Base-by-base conservation (phyloP, 2,113 vertebrate species). In the Noturus placidus region DNA sequence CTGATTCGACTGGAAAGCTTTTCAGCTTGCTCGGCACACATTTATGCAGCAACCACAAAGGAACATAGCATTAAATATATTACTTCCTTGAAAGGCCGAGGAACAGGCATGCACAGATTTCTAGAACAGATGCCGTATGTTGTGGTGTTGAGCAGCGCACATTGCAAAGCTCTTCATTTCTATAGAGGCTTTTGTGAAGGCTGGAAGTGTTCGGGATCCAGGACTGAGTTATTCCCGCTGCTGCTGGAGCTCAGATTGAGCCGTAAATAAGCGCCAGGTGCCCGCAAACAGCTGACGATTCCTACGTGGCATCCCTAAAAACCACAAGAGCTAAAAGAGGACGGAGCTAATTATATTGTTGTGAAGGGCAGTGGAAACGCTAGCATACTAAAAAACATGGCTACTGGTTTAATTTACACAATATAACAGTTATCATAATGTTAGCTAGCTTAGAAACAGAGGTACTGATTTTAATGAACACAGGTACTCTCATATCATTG, bases 141-240 rank as follows among this genome's bases (percentile, higher is more conserved):
- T 9, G 46, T 30, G 70, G 20, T 3, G 84, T 30, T 20, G 38
- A 46, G 14, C 83, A n/a, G 52, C 17, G 50, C 22, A 33, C 56
- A 5, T 33, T 63, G 84, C 72, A 63, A 77, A 27, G 22, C 56
- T 59, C 72, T 77, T 86, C 57, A 50, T 86, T 30, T 86, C 70
- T 22, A 50, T 56, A 1, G 17, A 10, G 52, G 35, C 67, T 38
- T 46, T 50, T 33, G 27, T 65, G 82, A 70, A 84, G 50, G 46
- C 27, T 67, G 38, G 25, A 30, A 65, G 72, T 42, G 42, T 86
- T 54, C 85, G 22, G 57, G n/a, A 35, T 79, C 74, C 11, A 19
- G 19, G 19, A 59, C 59, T 86, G 85, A 86, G 54, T 35, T 86
- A 79, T 86, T 65, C 74, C 30, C 11, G 56, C 15, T 78, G 84